These are phyloP conservation scores for Montipora capitata DNA, from an alignment of 92 coral and sea anemone genomes.

Conservation along the genomic window DNA sequence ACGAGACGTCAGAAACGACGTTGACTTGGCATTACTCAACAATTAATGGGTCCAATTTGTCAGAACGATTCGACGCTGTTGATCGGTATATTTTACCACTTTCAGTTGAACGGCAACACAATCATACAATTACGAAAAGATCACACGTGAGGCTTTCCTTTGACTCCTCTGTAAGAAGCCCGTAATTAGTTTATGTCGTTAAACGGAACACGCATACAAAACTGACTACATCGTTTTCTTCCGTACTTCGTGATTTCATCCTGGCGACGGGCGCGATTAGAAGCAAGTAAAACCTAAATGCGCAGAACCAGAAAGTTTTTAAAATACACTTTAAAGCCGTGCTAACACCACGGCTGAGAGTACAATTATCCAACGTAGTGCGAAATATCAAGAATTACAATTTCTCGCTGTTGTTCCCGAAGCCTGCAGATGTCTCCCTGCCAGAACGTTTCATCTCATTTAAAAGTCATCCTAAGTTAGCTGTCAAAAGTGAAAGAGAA, in stretches of 20 bases:
- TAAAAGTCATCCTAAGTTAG: conserved; percentile 33
- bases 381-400: background rate
- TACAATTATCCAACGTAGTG: background rate
- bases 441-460: conserved; percentile 18
- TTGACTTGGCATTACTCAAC: conserved; percentile 51
- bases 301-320: background rate
- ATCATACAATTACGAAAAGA: conserved; percentile 22
- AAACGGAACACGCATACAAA: conserved; percentile 38
- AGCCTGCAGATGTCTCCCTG: conserved; percentile 43
- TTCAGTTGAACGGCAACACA: conserved; percentile 6
- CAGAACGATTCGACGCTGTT: conserved; percentile 48
- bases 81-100: conserved; percentile 50
- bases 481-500: conserved; percentile 24
- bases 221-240: conserved; percentile 10
- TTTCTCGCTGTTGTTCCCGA: conserved; percentile 21
- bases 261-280: background rate
- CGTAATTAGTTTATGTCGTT: conserved; percentile 68
- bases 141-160: conserved; percentile 6
- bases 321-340: background rate
- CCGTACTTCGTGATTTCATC: background rate
- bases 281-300: background rate
- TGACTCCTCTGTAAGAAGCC: conserved; percentile 25
- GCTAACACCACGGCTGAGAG: background rate
- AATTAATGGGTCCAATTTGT: conserved; percentile 56
- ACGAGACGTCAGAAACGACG: conserved; percentile 32